These are phyloP conservation scores for Cuculus canorus DNA, from an alignment of 2,797 vertebrate species.

Conservation along the genomic window DNA sequence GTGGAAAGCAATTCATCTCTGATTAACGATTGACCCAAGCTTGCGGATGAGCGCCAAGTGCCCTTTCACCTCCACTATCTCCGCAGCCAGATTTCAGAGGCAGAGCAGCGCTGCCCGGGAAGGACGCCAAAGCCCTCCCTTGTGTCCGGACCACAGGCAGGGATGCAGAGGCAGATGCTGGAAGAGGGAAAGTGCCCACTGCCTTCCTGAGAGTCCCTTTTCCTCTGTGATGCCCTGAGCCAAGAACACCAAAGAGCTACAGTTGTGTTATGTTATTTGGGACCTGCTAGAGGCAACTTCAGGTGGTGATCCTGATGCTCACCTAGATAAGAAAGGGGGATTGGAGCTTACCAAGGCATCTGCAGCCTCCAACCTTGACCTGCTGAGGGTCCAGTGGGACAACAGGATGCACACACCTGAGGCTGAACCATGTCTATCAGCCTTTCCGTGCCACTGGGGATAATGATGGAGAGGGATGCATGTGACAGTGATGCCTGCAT, in stretches of 20 bases:
- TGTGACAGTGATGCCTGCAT: background rate
- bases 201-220: background rate
- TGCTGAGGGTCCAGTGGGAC: background rate
- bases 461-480: background rate
- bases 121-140: slow-evolving; percentile 48
- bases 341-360: background rate
- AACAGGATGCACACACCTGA: fast-evolving
- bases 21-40: slow-evolving; percentile 81
- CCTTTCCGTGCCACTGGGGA: background rate
- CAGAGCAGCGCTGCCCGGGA: background rate
- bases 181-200: background rate
- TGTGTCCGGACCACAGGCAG: background rate
- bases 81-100: slow-evolving; percentile 41
- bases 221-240: background rate
- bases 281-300: background rate
- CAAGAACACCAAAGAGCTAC: background rate
- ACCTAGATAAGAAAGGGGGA: background rate
- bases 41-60: slow-evolving; percentile 67
- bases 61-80: slow-evolving; percentile 80
- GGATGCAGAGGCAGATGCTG: background rate
- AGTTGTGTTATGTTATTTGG: background rate
- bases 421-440: background rate
- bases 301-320: background rate
- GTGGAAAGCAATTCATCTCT: slow-evolving; percentile 61
- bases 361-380: background rate